Percentiles rank a stretch among this genome's conserved stretches.
Evolutionary conservation across 2,797 vertebrate species (phyloP).

Genomic region (Geotria australis): DNA sequence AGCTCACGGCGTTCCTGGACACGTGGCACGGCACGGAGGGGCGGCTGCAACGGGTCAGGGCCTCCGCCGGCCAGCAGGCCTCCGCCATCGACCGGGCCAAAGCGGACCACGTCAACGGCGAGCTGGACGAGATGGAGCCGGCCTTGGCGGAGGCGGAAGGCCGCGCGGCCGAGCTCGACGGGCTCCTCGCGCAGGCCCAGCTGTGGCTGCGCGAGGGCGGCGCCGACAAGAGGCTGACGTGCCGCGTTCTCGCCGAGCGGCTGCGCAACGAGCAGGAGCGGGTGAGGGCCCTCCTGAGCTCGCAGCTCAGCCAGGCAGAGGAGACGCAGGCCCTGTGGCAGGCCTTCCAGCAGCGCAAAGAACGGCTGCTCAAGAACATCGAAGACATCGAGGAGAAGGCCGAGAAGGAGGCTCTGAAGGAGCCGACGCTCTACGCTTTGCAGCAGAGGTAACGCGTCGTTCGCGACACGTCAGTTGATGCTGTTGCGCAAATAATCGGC

Average conservation of each 20-base stretch:
- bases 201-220: conserved; percentile 23
- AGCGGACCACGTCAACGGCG: conserved; percentile 25
- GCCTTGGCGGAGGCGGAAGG: conserved; percentile 31
- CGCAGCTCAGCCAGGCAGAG: conserved; percentile 50
- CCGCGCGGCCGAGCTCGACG: conserved; percentile 31
- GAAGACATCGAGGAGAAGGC: conserved; percentile 36
- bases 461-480: no score
- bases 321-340: conserved; percentile 27
- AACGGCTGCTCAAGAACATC: conserved; percentile 35
- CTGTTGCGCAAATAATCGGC: no score
- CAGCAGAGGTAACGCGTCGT: conserved; percentile 39
- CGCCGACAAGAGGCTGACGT: conserved; percentile 23
- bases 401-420: conserved; percentile 19
- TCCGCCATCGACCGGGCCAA: conserved; percentile 37
- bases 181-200: conserved; percentile 44
- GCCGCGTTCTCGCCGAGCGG: conserved; percentile 26
- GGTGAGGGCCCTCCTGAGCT: conserved; percentile 35
- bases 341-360: conserved; percentile 37
- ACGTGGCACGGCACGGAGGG: conserved; percentile 9
- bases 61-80: conserved; percentile 23
- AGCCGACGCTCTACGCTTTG: conserved; percentile 32
- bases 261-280: conserved; percentile 21
- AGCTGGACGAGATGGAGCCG: conserved; percentile 11
- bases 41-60: conserved; percentile 18
- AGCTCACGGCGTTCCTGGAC: conserved; percentile 25